Conservation (phyloP, 2,888 invertebrate genomes). For the Chrysina gloriosa region DNA sequence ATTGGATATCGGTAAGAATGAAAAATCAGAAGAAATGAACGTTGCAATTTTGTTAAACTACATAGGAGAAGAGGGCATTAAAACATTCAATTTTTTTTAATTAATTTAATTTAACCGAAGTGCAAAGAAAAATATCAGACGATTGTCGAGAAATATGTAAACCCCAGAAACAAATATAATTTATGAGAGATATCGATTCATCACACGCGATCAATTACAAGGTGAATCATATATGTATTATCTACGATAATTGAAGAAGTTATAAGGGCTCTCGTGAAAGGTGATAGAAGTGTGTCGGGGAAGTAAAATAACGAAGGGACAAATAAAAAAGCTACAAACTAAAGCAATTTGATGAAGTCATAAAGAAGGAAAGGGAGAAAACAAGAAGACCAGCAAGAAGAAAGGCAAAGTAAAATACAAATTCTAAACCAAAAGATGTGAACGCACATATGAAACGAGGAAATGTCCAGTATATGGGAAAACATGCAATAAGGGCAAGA, state of each 20-base stretch:
- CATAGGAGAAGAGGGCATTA: background rate
- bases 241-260: no score
- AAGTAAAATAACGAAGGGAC: background rate
- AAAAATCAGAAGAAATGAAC: background rate
- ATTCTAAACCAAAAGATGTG: background rate
- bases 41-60: background rate
- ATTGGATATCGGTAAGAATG: background rate
- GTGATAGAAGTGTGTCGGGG: background rate
- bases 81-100: background rate
- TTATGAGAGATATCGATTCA: background rate
- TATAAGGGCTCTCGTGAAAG: no score
- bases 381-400: no score
- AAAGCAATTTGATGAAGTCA: background rate
- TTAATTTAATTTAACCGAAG: background rate
- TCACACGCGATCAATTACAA: background rate
- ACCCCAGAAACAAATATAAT: background rate
- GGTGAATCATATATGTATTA: background rate
- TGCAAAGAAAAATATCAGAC: background rate
- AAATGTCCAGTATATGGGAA: slow-evolving; percentile 9
- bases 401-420: background rate
- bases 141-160: background rate
- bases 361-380: background rate
- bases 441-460: background rate
- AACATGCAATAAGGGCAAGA: background rate
- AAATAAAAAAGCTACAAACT: background rate